A percentile compares a stretch with the other conserved stretches of the same genome.
These are phyloP conservation scores for Molossus alvarezi DNA, from an alignment of 2,797 vertebrate species.

Conservation along the genomic window DNA sequence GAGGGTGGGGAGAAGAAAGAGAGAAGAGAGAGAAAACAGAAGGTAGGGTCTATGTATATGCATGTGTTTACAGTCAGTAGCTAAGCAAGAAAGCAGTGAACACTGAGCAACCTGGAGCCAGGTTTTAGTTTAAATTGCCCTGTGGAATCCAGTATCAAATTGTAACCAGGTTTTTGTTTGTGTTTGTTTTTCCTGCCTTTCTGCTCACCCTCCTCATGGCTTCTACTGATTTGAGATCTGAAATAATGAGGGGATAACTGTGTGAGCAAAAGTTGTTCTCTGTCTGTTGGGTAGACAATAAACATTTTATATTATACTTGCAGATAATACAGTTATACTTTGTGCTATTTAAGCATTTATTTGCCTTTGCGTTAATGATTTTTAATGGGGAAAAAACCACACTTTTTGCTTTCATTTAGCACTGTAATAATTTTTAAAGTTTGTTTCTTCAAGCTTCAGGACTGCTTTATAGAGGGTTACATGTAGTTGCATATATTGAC, in stretches of 20 bases:
- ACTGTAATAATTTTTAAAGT: constrained; percentile 66
- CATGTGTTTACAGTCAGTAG: constrained; percentile 80
- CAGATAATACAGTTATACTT: constrained; percentile 77
- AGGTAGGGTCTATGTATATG: constrained; percentile 51
- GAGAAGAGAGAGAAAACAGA: constrained; percentile 1
- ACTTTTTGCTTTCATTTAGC: constrained; percentile 74
- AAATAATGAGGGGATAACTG: constrained; percentile 86
- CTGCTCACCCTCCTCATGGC: constrained; percentile 78
- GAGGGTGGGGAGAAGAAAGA: not conserved
- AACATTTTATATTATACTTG: constrained; percentile 81
- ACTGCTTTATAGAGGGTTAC: constrained; percentile 49
- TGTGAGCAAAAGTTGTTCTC: constrained; percentile 86
- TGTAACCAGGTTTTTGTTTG: constrained; percentile 76
- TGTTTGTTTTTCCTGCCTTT: constrained; percentile 78
- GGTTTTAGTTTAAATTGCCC: constrained; percentile 84
- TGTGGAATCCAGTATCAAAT: constrained; percentile 82
- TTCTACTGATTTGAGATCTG: constrained; percentile 86
- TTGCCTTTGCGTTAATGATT: constrained; percentile 78
- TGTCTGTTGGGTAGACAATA: constrained; percentile 80
- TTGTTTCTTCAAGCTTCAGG: constrained; percentile 49
- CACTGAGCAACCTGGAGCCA: constrained; percentile 76
- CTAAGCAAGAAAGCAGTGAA: constrained; percentile 80
- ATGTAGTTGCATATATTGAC: not conserved
- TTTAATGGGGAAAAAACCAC: constrained; percentile 29
- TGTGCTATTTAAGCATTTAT: constrained; percentile 71